phyloP scores from a whole-genome alignment of 2,113 vertebrate species.

The Boulengeromyrus knoepffleri region DNA sequence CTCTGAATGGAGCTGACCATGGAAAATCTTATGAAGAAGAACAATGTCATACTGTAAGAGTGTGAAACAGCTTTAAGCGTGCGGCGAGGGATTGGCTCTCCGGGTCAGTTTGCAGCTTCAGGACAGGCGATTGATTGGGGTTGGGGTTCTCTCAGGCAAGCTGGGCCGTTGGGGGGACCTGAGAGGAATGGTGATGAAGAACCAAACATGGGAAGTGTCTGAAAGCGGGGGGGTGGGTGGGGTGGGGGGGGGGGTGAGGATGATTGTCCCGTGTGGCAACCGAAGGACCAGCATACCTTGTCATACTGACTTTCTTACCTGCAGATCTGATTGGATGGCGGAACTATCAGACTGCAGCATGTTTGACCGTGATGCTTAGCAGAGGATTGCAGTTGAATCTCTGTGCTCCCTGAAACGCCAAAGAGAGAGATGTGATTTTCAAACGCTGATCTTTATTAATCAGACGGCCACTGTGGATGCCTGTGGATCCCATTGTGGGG shows the following conservation, averaged over 20 bases:
- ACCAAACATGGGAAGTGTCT: neutral
- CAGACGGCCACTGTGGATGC: conserved; percentile 50
- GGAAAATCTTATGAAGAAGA: neutral
- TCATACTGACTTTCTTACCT: neutral
- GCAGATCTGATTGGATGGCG: conserved; percentile 33
- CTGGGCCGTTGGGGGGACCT: neutral
- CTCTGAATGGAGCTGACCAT: neutral
- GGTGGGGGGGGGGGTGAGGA: neutral
- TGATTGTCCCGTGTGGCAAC: neutral
- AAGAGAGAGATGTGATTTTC: conserved; percentile 47
- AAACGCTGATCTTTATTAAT: conserved; percentile 64
- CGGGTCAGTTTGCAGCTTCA: neutral
- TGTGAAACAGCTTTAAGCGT: neutral
- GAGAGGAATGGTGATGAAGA: neutral
- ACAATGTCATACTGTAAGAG: neutral
- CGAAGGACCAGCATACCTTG: neutral
- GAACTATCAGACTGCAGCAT: conserved; percentile 30
- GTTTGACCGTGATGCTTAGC: conserved; percentile 16
- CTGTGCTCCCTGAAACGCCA: conserved; percentile 45
- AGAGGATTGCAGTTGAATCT: conserved; percentile 48
- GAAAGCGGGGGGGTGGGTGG: neutral
- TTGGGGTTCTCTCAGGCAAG: neutral
- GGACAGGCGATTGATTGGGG: neutral
- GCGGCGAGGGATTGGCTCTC: neutral
- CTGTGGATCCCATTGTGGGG: conserved; percentile 44